Conservation (phyloP, 2,113 vertebrate genomes). For the Nesogale talazaci region DNA sequence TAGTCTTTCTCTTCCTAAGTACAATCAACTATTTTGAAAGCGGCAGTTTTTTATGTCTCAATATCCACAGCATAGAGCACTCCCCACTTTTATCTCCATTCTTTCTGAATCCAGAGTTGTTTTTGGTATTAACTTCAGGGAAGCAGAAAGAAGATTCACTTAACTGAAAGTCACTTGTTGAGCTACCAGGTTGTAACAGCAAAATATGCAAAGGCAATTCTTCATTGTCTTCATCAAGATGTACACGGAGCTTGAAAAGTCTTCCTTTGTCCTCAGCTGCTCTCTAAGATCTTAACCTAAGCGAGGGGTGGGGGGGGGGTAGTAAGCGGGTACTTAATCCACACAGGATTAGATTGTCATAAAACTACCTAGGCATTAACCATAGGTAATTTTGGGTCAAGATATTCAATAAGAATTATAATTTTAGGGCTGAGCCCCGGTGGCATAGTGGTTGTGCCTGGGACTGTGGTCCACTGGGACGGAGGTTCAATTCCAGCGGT, state of each 20-base stretch:
- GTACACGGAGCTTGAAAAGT: not conserved
- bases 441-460: too few relatives aligned
- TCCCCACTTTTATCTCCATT: not conserved
- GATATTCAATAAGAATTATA: not conserved
- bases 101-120: not conserved
- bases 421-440: too few relatives aligned
- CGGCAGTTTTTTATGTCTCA: not conserved
- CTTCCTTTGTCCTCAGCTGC: not conserved
- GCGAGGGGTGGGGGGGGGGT: too few relatives aligned
- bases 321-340: too few relatives aligned
- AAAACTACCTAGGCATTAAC: not conserved
- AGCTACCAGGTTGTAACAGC: not conserved
- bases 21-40: not conserved
- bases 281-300: not conserved
- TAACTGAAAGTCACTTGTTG: not conserved
- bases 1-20: not conserved
- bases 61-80: not conserved
- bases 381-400: not conserved
- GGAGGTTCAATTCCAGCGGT: too few relatives aligned
- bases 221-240: constrained; percentile 31
- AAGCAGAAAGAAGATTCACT: not conserved
- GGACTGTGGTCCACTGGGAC: too few relatives aligned
- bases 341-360: not conserved
- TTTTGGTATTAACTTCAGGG: not conserved
- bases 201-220: not conserved